A percentile compares a stretch with the other conserved stretches of the same genome.
Conservation (phyloP, 2,113 vertebrate species). For the Dasyornis broadbenti region DNA sequence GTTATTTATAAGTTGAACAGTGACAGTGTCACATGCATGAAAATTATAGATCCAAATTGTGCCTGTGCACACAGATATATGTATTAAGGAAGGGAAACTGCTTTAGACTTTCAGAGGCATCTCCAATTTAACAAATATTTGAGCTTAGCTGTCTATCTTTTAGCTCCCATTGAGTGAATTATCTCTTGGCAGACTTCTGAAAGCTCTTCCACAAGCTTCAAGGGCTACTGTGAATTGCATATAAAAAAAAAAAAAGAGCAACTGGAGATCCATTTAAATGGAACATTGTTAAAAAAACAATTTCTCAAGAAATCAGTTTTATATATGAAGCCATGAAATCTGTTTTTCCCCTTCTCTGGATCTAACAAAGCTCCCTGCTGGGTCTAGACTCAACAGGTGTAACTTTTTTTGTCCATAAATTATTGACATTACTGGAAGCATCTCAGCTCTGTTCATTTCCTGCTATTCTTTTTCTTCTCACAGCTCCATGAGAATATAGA, state of each 20-base stretch:
- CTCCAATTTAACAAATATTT: background rate
- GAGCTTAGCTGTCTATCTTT: background rate
- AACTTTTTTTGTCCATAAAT: background rate
- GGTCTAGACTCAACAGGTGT: background rate
- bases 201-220: background rate
- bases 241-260: background rate
- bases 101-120: background rate
- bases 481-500: background rate
- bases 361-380: background rate
- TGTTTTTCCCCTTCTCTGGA: background rate
- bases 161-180: background rate
- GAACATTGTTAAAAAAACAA: background rate
- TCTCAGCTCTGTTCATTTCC: background rate
- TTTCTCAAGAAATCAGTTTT: background rate
- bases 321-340: background rate
- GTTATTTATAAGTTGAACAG: background rate
- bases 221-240: background rate
- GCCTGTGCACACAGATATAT: background rate
- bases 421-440: background rate
- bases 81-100: background rate
- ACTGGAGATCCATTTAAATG: background rate
- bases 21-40: background rate
- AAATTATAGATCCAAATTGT: background rate
- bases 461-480: background rate
- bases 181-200: background rate